Percentiles rank a stretch among this genome's conserved stretches.
These are phyloP conservation scores for Cephus pulcher DNA, from an alignment of 2,888 invertebrate genomes.

Conservation along the genomic window DNA sequence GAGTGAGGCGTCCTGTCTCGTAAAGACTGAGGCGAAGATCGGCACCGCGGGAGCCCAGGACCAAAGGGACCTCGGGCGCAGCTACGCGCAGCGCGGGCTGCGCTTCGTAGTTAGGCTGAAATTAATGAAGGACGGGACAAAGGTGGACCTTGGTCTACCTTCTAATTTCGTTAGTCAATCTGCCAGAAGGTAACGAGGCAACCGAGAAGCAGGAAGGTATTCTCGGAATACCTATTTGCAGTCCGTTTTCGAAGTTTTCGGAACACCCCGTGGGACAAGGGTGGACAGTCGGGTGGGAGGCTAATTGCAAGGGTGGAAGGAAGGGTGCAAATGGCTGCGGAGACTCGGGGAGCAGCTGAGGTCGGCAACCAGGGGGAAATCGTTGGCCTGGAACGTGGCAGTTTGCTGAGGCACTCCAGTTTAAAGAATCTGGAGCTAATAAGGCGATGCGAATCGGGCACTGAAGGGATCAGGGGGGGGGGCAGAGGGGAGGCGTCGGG, in stretches of 20 bases:
- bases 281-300: background rate
- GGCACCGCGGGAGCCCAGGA: background rate
- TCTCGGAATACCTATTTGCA: background rate
- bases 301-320: background rate
- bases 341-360: background rate
- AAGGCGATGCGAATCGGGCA: constrained; percentile 45
- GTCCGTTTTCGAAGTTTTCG: background rate
- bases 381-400: background rate
- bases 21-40: background rate
- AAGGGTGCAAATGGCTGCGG: background rate
- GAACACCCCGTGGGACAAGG: background rate
- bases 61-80: background rate
- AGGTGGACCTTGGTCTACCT: constrained; percentile 13
- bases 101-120: constrained; percentile 11
- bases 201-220: background rate
- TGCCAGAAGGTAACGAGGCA: background rate
- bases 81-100: too few relatives aligned
- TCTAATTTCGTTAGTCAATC: constrained; percentile 9
- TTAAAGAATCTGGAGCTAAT: constrained; percentile 42
- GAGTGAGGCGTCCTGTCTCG: background rate
- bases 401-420: constrained; percentile 13
- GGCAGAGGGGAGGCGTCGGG: constrained; percentile 11
- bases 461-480: constrained; percentile 16
- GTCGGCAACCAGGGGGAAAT: background rate
- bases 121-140: constrained; percentile 19